A percentile compares a stretch with the other conserved stretches of the same genome.
Evolutionary conservation across 2,797 vertebrate species (phyloP).

Genomic region (Rhinogobio ventralis): DNA sequence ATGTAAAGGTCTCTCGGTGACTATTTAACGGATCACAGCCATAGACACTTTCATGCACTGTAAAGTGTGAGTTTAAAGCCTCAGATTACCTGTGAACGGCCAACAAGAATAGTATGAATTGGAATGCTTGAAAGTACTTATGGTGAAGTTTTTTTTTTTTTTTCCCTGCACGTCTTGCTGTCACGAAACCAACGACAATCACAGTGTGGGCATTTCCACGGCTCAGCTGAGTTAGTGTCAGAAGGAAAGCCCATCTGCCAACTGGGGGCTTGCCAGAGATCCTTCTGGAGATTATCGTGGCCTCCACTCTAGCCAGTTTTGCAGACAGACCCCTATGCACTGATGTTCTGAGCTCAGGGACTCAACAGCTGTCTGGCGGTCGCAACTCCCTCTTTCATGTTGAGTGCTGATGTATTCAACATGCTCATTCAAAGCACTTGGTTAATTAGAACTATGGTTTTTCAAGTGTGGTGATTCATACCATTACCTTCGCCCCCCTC

Average conservation of each 20-base stretch:
- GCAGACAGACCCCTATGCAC: slow-evolving; percentile 77
- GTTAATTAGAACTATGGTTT: slow-evolving; percentile 66
- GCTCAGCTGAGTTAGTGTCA: slow-evolving; percentile 33
- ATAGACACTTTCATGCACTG: slow-evolving; percentile 73
- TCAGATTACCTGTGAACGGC: slow-evolving; percentile 43
- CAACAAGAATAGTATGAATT: slow-evolving; percentile 19
- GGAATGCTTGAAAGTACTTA: slow-evolving; percentile 72
- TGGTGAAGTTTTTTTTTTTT: slow-evolving; percentile 67
- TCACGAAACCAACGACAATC: slow-evolving; percentile 34
- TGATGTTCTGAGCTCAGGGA: slow-evolving; percentile 74
- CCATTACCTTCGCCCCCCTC: slow-evolving; percentile 54
- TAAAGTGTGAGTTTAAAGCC: slow-evolving; percentile 71
- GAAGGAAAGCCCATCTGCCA: slow-evolving; percentile 70
- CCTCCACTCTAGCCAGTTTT: slow-evolving; percentile 78
- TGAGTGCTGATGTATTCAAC: slow-evolving; percentile 37
- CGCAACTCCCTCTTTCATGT: slow-evolving; percentile 54
- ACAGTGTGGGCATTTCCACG: slow-evolving; percentile 35
- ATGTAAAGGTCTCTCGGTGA: slow-evolving; percentile 31
- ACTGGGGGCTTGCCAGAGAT: slow-evolving; percentile 74
- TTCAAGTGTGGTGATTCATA: slow-evolving; percentile 62
- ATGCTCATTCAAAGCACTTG: slow-evolving; percentile 53
- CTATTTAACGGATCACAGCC: slow-evolving; percentile 60
- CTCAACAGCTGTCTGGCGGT: slow-evolving; percentile 72
- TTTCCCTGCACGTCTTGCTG: slow-evolving; percentile 23
- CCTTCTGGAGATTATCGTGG: slow-evolving; percentile 82